Conservation (phyloP, 2,113 vertebrate genomes). For the Microtus oregoni region DNA sequence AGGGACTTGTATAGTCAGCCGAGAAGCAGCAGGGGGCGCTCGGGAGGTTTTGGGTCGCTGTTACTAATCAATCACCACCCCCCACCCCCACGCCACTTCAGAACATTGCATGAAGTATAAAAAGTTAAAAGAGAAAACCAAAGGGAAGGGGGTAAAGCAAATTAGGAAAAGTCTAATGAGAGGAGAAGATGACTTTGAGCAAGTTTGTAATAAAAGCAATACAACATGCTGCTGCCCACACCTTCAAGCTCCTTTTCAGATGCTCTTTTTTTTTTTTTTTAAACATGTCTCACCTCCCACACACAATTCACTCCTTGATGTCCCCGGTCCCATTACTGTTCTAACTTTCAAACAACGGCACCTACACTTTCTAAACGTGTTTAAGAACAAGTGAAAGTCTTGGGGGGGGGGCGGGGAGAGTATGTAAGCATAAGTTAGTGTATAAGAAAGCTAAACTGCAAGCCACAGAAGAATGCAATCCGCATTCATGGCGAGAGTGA, state of each 20-base stretch:
- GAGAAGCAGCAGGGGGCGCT: conserved; percentile 78
- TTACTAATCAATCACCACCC: background rate
- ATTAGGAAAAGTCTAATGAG: background rate
- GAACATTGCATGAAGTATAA: background rate
- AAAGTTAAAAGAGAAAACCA: conserved; percentile 3
- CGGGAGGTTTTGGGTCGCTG: conserved; percentile 54
- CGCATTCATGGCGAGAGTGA: background rate
- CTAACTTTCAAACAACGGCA: background rate
- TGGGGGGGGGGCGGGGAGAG: background rate
- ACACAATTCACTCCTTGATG: background rate
- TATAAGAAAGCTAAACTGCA: background rate
- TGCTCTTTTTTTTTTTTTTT: background rate
- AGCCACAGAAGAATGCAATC: background rate
- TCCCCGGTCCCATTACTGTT: background rate
- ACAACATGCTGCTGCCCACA: background rate
- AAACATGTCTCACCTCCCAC: background rate
- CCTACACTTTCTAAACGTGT: background rate
- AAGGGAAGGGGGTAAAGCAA: background rate
- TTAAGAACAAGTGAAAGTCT: conserved; percentile 16
- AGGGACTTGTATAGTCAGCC: background rate
- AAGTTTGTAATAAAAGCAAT: conserved; percentile 10
- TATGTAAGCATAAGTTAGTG: background rate
- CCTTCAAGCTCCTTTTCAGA: background rate
- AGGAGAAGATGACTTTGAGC: background rate
- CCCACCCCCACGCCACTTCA: background rate